Evolutionary conservation across 1,140 invertebrate species (phyloP), one percentile per base, ranked within the genome.

Genomic region (Scaptomyza montana): DNA sequence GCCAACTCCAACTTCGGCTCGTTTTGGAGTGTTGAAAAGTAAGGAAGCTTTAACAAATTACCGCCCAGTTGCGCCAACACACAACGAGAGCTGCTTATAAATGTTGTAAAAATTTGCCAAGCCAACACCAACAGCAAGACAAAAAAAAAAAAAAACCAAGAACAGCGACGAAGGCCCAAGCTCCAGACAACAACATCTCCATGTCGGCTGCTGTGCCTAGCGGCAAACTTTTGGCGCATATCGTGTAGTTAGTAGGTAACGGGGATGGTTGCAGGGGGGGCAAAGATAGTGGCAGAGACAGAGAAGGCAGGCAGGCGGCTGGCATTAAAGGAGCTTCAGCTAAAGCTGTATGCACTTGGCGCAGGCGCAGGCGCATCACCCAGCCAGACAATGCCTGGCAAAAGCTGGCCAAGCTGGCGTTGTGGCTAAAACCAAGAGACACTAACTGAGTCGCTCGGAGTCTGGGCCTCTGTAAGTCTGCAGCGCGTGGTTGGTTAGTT

Each of bases 21-120:
- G 53, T 46, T 50, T 74, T 46, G 76, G 76, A 85, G 90, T 91
- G 90, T 90, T 91, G 90, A 91, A 91, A 91, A 91, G 90, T 91
- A 91, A 91, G 87, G 90, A 91, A 91, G 90, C 86, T 81, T 91
- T 90, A 91, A 90, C 89, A 91, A 91, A 91, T 91, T 91, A 91
- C 89, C 89, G 89, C 85, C 89, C 89, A 81, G 75, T 87, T 77
- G 21, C 7, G 78, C 77, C 78, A 64, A 46, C 30, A 33, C 68
- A 60, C 68, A 68, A 50, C 67, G 33, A 36, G 33, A 62, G 66
- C 73, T 78, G 72, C 73, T 78, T 77, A 74, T 80, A 77, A 79
- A 80, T 69, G 74, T 60, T 87, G 81, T 78, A 87, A 75, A 87
- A 86, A 86, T 87, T 81, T 86, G 78, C 78, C 82, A 86, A 86